Conservation (phyloP, 2,113 vertebrate species). For the Syrrhaptes paradoxus region DNA sequence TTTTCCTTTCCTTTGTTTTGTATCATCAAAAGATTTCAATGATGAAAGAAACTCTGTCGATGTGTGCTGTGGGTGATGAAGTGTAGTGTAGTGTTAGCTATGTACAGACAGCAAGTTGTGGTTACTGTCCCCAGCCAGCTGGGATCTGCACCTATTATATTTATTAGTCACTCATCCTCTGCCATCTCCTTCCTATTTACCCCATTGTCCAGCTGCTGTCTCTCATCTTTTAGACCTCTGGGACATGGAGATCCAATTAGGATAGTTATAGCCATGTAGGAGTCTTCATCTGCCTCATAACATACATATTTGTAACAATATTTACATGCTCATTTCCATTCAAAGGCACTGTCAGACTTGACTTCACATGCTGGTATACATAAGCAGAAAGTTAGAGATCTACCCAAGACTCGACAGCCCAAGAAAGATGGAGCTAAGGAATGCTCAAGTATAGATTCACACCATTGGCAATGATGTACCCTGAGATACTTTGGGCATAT, state of each 20-base stretch:
- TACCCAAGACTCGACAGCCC: not conserved
- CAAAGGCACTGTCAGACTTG: not conserved
- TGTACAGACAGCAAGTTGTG: not conserved
- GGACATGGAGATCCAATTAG: not conserved
- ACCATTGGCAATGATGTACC: not conserved
- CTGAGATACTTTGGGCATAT: not conserved
- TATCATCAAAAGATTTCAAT: not conserved
- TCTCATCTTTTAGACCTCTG: constrained; percentile 11
- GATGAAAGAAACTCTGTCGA: not conserved
- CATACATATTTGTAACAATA: not conserved
- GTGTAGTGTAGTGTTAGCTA: not conserved
- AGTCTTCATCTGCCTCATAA: constrained; percentile 1
- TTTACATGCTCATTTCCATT: not conserved
- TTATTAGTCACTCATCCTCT: not conserved
- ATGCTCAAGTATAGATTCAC: not conserved
- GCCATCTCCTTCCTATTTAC: not conserved
- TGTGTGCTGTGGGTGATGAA: not conserved
- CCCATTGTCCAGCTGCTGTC: not conserved
- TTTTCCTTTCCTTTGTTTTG: not conserved
- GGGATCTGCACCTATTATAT: constrained; percentile 4
- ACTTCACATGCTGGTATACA: not conserved
- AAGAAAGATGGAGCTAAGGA: not conserved
- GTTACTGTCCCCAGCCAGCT: not conserved
- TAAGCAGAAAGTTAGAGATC: not conserved
- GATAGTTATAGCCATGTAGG: not conserved